Evolutionary conservation across 2,888 invertebrate genomes (phyloP).

Genomic region (Dolichopus griseipennis): DNA sequence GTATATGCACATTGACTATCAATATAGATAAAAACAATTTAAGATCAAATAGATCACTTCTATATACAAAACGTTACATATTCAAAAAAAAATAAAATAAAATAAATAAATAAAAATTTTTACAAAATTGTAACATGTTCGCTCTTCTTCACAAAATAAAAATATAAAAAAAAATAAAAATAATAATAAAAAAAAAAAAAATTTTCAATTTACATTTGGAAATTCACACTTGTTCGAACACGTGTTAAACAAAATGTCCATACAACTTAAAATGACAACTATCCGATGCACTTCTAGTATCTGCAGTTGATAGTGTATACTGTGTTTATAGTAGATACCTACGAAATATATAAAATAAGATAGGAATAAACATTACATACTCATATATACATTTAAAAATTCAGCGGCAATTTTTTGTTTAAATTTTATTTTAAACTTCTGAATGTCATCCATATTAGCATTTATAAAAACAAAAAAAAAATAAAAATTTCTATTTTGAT

Average conservation of each 20-base stretch:
- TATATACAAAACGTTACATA: neutral
- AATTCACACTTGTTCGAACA: neutral
- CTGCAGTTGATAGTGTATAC: too few relatives aligned
- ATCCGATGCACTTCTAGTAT: neutral
- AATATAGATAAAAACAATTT: too few relatives aligned
- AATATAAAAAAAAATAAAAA: neutral
- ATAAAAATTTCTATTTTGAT: too few relatives aligned
- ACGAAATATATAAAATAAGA: too few relatives aligned
- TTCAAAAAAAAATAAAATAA: neutral
- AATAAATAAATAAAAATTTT: too few relatives aligned
- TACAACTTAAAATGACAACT: neutral
- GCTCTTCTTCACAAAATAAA: neutral
- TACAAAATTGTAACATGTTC: neutral
- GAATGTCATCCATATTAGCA: neutral
- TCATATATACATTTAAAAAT: too few relatives aligned
- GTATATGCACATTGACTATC: too few relatives aligned
- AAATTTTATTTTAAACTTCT: neutral
- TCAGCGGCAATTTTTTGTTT: neutral
- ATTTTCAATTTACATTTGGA: neutral
- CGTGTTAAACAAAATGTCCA: conserved; percentile 1
- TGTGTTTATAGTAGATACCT: too few relatives aligned
- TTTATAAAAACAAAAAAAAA: too few relatives aligned
- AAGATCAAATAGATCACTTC: neutral
- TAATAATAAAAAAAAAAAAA: neutral
- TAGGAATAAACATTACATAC: too few relatives aligned